A percentile compares a stretch with the other conserved stretches of the same genome.
Conservation (phyloP, 2,113 vertebrate genomes). For the Galbula dea region DNA sequence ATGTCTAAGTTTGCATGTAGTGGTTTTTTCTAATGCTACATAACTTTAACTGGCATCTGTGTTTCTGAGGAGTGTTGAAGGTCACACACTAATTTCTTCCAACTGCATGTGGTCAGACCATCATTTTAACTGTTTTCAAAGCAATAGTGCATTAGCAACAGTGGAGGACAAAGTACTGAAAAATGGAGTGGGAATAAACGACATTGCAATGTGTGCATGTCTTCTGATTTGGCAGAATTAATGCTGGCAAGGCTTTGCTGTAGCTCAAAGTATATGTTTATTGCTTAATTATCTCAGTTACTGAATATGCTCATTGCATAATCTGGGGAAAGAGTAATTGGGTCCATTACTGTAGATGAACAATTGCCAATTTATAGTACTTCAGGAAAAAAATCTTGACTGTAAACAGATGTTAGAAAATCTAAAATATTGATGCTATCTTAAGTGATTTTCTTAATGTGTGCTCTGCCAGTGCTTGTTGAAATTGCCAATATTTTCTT, state of each 20-base stretch:
- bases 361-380: conserved; percentile 53
- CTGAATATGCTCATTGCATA: conserved; percentile 44
- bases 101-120: background rate
- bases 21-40: background rate
- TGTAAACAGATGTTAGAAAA: conserved; percentile 51
- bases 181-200: conserved; percentile 6
- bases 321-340: conserved; percentile 41
- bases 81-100: background rate
- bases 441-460: background rate
- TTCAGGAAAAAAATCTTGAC: conserved; percentile 27
- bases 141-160: background rate
- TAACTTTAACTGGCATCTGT: background rate
- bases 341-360: conserved; percentile 54
- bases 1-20: background rate
- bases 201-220: background rate
- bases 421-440: conserved; percentile 11
- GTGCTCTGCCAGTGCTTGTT: background rate
- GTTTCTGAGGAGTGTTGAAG: background rate
- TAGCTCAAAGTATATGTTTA: conserved; percentile 42
- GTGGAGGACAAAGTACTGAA: background rate
- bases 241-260: conserved; percentile 34
- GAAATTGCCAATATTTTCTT: background rate
- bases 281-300: conserved; percentile 58
- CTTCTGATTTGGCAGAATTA: conserved; percentile 37
- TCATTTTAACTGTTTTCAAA: conserved; percentile 12